Base-by-base conservation (phyloP, 2,888 invertebrate species). In the Darwinula stevensoni region DNA sequence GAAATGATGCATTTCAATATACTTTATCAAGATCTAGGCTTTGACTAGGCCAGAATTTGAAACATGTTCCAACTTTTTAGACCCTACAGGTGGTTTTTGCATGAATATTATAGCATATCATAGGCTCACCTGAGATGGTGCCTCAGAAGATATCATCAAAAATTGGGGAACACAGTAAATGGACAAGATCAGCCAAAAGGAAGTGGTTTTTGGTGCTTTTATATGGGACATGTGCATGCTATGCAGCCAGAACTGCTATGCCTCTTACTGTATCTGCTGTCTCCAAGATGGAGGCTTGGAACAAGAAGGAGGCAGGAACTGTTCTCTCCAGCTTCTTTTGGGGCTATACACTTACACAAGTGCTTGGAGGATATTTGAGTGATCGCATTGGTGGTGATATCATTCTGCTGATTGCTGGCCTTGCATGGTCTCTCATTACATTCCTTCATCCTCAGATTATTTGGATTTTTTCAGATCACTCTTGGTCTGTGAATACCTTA, bases 281-380 rank as follows among this genome's bases (percentile, higher is more conserved):
- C 31, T 58, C 64, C 27, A 54, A 60, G 32, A 65, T 66, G 41
- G 57, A 62, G 43, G 56, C 58, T 34, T 69, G 67, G 67, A 62
- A 59, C 41, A 68, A 67, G 51, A 61, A 63, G 14, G 62, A 68
- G 40, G 60, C 64, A 3, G 69, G 68, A n/a, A 61, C 63, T 2
- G 61, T 68, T 31, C 48, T 69, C 16, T 66, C 67, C 14, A 63
- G 65, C 15, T 69, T 69, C 44, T 70, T 69, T 45, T 70, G 69
- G 67, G 69, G 69, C 30, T 69, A 70, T 43, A 65, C 65, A 1
- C 46, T 67, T 37, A 69, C 68, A 1, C 62, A 62, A 47, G 54
- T 54, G 13, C 46, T 57, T 31, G 61, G 61, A 30, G 62, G 62
- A 16, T 61, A 61, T 40, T 47, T 61, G 17, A 61, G 61, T 38